Evolutionary conservation across 2,797 vertebrate species (phyloP), one percentile per base, ranked within the genome.

Genomic region (Spatula clypeata): DNA sequence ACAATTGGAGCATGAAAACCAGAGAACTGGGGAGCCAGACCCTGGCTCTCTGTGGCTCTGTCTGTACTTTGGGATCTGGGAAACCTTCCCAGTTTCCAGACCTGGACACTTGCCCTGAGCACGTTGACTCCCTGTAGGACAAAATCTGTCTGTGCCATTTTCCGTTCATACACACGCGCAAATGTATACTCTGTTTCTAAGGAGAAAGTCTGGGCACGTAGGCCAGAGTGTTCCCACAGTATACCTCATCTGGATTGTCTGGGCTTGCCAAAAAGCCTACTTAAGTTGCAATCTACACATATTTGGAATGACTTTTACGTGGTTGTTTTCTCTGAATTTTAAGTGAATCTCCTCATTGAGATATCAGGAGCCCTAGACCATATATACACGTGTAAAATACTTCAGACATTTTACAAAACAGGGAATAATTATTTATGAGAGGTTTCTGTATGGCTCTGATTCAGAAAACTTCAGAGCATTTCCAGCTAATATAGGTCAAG

Each of bases 61-160:
- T 82, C 94, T 91, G 89, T 91, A 92, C 86, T 97, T 91, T 26
- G 34, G 83, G 73, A 96, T 92, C 95, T 84, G 88, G 89, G 93
- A 96, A 96, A 47, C 12, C 8, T 93, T 96, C 94, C 94, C 84
- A 92, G 86, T 97, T 95, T 97, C 89, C 93, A 89, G 74, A 82
- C 79, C 82, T 94, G 94, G 94, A 81, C 24, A 40, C 6, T 87
- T 90, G 85, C 86, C 88, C 91, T 83, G 51, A 85, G 81, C 72
- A 82, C 1, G 11, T 53, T 87, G 80, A 88, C 71, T 94, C 77
- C 71, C 89, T 76, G 64, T 82, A 89, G 87, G 81, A 92, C 60
- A 82, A 89, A 93, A 73, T 86, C 77, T 74, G 45, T 31, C 79
- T 79, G 60, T 82, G 64, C 60, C 86, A 38, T 93, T 95, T 96